Percentiles rank a stretch among this genome's conserved stretches.
Evolutionary conservation across 2,888 invertebrate genomes (phyloP).

Genomic region (Nemotelus nigrinus): DNA sequence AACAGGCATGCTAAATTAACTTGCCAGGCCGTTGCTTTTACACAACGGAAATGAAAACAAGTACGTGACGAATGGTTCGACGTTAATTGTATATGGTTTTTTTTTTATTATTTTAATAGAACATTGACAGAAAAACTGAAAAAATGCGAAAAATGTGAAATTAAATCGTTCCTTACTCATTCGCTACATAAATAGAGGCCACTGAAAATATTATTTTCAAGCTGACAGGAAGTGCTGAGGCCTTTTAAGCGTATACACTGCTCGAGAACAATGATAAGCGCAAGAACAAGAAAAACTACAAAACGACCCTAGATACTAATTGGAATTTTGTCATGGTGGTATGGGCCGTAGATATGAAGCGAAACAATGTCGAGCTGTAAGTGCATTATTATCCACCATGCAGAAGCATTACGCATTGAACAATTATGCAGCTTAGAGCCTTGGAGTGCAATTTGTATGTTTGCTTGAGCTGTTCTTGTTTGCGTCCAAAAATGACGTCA

Average conservation of each 20-base stretch:
- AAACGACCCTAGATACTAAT: background rate
- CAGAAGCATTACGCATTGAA: too few species aligned
- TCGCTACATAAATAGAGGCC: background rate
- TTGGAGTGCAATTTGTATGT: too few species aligned
- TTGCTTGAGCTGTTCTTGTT: too few species aligned
- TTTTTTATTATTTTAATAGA: too few species aligned
- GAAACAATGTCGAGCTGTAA: background rate
- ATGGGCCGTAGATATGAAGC: background rate
- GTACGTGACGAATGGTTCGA: background rate
- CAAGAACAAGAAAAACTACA: background rate
- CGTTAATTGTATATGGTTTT: background rate
- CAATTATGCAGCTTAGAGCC: too few species aligned
- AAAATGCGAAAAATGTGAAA: slow-evolving; percentile 17
- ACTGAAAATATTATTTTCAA: slow-evolving; percentile 22
- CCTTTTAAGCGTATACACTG: slow-evolving; percentile 21
- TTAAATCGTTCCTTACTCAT: background rate
- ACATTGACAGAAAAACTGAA: background rate
- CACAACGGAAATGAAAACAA: slow-evolving; percentile 3
- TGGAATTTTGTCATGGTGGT: slow-evolving; percentile 28
- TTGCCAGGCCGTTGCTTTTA: background rate
- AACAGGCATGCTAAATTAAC: too few species aligned
- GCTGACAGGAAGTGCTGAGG: slow-evolving; percentile 36
- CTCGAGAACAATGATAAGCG: slow-evolving; percentile 2
- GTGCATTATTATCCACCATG: too few species aligned
- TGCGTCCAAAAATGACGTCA: too few species aligned